Evolutionary conservation across 2,797 vertebrate species (phyloP).

Genomic region (Taeniopygia guttata): DNA sequence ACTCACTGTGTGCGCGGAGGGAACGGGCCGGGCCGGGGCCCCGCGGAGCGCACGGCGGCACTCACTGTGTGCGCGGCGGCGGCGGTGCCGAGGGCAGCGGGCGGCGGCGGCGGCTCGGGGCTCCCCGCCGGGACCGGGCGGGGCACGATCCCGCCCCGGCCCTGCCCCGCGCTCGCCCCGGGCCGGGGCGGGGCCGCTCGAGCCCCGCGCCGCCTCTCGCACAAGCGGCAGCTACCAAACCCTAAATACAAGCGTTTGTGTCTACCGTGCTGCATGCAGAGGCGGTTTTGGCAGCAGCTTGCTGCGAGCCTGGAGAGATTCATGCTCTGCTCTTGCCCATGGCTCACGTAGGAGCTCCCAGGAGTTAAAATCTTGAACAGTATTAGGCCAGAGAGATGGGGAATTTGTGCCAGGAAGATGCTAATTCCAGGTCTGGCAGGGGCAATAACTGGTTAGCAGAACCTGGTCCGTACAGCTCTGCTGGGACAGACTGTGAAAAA

Average conservation of each 20-base stretch:
- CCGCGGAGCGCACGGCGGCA: background rate
- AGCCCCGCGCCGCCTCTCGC: background rate
- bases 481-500: background rate
- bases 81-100: background rate
- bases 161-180: background rate
- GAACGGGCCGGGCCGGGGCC: background rate
- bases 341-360: fast-evolving
- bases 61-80: background rate
- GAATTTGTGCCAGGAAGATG: background rate
- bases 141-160: background rate
- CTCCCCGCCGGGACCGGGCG: background rate
- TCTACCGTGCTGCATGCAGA: fast-evolving
- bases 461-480: no score
- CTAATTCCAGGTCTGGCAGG: background rate
- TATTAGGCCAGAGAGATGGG: background rate
- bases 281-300: background rate
- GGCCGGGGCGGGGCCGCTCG: background rate
- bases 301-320: background rate
- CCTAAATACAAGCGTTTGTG: fast-evolving
- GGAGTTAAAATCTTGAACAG: background rate
- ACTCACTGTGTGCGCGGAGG: no score
- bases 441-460: background rate
- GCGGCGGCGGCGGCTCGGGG: no score
- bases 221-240: background rate
- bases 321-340: background rate